Percentiles rank a stretch among this genome's conserved stretches.
These are phyloP conservation scores for Zaprionus lachaisei DNA, from an alignment of 1,140 invertebrate species.

Conservation along the genomic window DNA sequence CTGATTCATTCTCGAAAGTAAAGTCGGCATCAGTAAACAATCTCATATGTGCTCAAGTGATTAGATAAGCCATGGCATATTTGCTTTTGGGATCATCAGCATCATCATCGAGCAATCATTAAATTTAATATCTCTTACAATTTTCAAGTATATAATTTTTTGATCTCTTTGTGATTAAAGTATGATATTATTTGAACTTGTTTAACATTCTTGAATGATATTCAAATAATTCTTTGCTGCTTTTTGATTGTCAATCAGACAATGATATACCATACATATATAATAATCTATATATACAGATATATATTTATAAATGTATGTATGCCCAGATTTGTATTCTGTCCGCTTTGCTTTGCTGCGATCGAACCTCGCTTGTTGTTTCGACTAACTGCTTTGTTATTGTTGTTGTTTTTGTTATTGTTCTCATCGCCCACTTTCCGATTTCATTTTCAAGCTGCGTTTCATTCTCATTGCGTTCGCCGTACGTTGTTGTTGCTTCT, in stretches of 20 bases:
- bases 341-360: conserved; percentile 10
- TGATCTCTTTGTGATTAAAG: not conserved
- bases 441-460: conserved; percentile 55
- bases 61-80: not conserved
- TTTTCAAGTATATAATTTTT: not conserved
- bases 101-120: not conserved
- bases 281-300: not conserved
- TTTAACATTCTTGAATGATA: not conserved
- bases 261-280: not conserved
- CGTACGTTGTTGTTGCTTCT: conserved; percentile 17
- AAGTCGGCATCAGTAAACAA: not conserved
- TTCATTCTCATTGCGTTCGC: conserved; percentile 62
- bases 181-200: too few relatives aligned
- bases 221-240: not conserved
- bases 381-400: conserved; percentile 16
- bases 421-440: conserved; percentile 38
- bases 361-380: conserved; percentile 27
- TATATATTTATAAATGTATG: not conserved
- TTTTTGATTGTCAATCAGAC: not conserved
- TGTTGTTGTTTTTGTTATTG: conserved; percentile 27
- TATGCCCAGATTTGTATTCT: conserved; percentile 1
- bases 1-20: not conserved
- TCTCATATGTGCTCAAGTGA: not conserved
- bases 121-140: not conserved
- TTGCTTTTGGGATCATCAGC: not conserved